phyloP scores from a whole-genome alignment of 2,797 vertebrate genomes.

The Phataginus tetradactyla region DNA sequence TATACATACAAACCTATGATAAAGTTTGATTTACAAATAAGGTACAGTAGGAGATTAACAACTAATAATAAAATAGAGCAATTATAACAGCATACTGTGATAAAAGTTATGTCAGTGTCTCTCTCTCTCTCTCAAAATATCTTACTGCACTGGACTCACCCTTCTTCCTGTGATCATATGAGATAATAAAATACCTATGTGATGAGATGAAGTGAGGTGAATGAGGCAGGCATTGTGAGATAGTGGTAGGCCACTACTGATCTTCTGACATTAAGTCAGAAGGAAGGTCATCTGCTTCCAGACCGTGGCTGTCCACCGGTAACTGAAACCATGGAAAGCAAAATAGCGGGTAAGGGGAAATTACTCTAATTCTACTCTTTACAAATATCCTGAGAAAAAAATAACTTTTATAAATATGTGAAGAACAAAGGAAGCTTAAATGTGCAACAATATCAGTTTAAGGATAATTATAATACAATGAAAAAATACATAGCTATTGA shows the following conservation, averaged over 20 bases:
- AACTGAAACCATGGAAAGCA: neutral
- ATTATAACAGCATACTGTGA: neutral
- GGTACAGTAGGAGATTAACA: neutral
- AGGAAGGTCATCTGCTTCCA: neutral
- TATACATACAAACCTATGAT: neutral
- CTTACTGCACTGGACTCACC: neutral
- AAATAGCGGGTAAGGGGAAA: neutral
- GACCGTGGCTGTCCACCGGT: neutral
- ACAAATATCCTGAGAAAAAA: neutral
- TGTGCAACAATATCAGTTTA: conserved; percentile 2
- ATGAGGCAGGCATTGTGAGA: neutral
- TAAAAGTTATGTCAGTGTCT: neutral
- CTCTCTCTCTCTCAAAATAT: neutral
- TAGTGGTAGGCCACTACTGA: neutral
- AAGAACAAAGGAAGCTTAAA: conserved; percentile 34
- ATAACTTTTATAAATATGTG: neutral
- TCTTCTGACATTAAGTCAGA: neutral
- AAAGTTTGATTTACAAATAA: neutral
- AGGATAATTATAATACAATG: neutral
- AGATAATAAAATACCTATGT: neutral
- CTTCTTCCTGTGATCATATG: neutral
- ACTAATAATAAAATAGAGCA: neutral
- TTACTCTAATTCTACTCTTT: neutral
- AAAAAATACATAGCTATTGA: conserved; percentile 35
- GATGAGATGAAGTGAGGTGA: neutral